A percentile compares a stretch with the other conserved stretches of the same genome.
phyloP scores from a whole-genome alignment of 2,888 invertebrate species.

The Labia minor region DNA sequence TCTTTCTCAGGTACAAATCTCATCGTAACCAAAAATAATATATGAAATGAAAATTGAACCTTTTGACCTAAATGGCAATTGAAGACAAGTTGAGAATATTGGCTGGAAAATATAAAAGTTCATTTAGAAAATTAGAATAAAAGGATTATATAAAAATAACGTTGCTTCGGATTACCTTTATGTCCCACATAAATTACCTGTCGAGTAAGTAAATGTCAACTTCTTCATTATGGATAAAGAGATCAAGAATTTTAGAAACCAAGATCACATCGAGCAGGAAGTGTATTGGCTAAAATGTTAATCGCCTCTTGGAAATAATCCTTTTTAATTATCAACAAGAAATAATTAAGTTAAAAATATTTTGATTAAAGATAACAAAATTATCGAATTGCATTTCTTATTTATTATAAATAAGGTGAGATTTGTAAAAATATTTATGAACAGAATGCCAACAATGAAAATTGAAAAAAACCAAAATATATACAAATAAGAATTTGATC shows the following conservation, averaged over 20 bases:
- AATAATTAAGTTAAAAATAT: neutral
- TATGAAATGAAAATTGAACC: too few relatives aligned
- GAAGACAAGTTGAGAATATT: too few relatives aligned
- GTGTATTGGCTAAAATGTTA: neutral
- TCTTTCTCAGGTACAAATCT: too few relatives aligned
- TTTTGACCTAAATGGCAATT: too few relatives aligned
- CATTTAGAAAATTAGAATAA: too few relatives aligned
- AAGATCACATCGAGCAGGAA: neutral
- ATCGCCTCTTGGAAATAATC: neutral
- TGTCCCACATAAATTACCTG: slow-evolving; percentile 1
- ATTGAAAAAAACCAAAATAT: too few relatives aligned
- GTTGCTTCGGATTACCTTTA: neutral
- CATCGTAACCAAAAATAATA: too few relatives aligned
- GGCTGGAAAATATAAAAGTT: too few relatives aligned
- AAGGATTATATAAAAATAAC: too few relatives aligned
- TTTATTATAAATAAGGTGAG: slow-evolving; percentile 3
- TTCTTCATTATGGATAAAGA: neutral
- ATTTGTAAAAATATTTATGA: neutral
- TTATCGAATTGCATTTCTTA: neutral
- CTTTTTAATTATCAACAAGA: neutral
- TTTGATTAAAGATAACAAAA: neutral
- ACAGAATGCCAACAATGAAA: too few relatives aligned
- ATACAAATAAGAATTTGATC: too few relatives aligned
- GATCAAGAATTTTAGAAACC: neutral
- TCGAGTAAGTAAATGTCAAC: neutral